Percentiles rank a stretch among this genome's conserved stretches.
These are phyloP conservation scores for Neodon shergylaensis DNA, from an alignment of 2,113 vertebrate species.

Conservation along the genomic window DNA sequence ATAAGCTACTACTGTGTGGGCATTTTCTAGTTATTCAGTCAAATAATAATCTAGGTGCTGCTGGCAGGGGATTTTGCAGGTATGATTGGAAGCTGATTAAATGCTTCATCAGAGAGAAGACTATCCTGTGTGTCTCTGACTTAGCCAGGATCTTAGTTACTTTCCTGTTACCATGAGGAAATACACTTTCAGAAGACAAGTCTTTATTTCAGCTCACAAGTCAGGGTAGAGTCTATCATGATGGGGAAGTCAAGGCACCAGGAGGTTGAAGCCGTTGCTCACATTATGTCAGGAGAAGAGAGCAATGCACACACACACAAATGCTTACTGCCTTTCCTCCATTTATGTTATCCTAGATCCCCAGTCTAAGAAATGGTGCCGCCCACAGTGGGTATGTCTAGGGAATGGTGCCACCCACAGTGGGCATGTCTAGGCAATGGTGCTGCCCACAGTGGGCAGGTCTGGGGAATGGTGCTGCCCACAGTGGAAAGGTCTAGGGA, in stretches of 20 bases:
- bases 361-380: neutral
- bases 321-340: neutral
- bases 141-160: neutral
- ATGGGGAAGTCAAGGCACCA: neutral
- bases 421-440: too few relatives aligned
- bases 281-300: neutral
- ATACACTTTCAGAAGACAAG: neutral
- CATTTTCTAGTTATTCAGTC: neutral
- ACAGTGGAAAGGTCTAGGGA: neutral
- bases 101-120: neutral
- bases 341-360: neutral
- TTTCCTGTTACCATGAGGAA: neutral
- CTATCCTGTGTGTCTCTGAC: neutral
- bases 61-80: neutral
- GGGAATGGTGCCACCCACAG: too few relatives aligned
- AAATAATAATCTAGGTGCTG: neutral
- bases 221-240: neutral
- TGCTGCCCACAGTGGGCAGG: too few relatives aligned
- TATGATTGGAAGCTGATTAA: neutral
- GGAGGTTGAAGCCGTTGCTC: neutral
- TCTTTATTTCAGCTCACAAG: neutral
- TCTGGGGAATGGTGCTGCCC: neutral
- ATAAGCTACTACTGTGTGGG: accelerated
- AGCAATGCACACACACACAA: too few relatives aligned
- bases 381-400: neutral